Conservation (phyloP, 2,113 vertebrate species). For the Ciconia boyciana region DNA sequence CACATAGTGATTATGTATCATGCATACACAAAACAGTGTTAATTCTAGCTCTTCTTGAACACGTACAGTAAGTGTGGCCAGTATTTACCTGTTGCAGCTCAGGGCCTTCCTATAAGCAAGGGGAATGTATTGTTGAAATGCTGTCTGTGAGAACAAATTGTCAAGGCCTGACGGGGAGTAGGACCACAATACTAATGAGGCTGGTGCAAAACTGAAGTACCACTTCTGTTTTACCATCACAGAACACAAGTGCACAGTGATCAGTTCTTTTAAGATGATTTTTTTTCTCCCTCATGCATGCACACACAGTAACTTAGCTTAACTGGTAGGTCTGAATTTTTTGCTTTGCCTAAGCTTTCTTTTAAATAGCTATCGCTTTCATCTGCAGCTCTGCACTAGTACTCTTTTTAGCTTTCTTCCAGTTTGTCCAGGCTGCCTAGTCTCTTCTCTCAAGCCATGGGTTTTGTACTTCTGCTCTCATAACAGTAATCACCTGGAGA, state of each 20-base stretch:
- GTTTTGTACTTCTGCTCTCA: not conserved
- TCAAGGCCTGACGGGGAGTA: not conserved
- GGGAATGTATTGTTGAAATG: not conserved
- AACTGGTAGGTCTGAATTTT: not conserved
- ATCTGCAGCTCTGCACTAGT: not conserved
- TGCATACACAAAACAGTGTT: not conserved
- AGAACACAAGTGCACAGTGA: not conserved
- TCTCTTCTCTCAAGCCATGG: not conserved
- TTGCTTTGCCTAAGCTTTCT: not conserved
- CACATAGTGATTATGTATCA: accelerated
- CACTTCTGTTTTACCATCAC: not conserved
- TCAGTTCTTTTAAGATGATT: not conserved
- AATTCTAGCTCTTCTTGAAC: not conserved
- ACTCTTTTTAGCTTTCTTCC: not conserved
- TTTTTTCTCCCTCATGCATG: not conserved
- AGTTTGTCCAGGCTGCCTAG: not conserved
- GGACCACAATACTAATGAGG: not conserved
- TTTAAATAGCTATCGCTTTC: not conserved
- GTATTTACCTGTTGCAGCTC: not conserved
- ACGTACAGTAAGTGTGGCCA: not conserved
- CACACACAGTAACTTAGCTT: not conserved
- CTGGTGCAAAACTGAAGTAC: not conserved
- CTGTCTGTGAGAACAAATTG: not conserved
- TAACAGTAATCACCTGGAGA: constrained; percentile 13
- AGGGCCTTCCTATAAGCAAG: not conserved